Base-by-base conservation (phyloP, 1,140 invertebrate species). In the Drosophila subobscura region DNA sequence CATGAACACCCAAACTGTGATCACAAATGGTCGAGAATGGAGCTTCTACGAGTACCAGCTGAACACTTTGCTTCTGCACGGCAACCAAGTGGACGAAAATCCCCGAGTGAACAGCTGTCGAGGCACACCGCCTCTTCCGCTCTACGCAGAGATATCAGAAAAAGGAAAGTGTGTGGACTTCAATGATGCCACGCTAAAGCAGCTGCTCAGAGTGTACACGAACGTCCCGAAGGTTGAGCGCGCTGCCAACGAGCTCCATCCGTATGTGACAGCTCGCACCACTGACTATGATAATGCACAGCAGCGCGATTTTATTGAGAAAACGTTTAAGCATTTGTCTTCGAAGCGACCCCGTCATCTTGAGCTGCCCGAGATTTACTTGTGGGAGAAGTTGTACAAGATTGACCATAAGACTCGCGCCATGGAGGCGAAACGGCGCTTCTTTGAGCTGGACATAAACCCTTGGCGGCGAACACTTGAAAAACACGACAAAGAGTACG, bases 31-130 rank as follows among this genome's bases (percentile, higher is more conserved):
- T 0, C 93, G 96, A 75, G 88, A 93, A 0, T 97, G 96, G 94
- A 95, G 95, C 2, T 97, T 98, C 72, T 96, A 94, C 89, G 93
- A 94, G 5, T 98, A 98, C 90, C 98, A 99, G 92, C 85, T 98
- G 25, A 99, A 99, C 90, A 98, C 97, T 1, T 94, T 95, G 44
- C 80, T 94, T 8, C 78, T 97, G 51, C 93, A 95, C 77, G 91
- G 92, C 63, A 93, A 95, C 25, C 70, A 94, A 73, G 84, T 94
- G 23, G 91, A 93, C 44, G 92, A 92, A 23, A 97, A 97, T 92
- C 92, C 93, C 0, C 93, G 94, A 70, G 92, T 94, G 33, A 99
- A 99, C 92, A 89, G 97, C 41, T 97, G 96, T 77, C 98, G 96
- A 94, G 93, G 94, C n/a, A 95, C 94, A 12, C 92, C 94, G 27